phyloP scores from a whole-genome alignment of 2,113 vertebrate genomes.

The Eulemur macaco region DNA sequence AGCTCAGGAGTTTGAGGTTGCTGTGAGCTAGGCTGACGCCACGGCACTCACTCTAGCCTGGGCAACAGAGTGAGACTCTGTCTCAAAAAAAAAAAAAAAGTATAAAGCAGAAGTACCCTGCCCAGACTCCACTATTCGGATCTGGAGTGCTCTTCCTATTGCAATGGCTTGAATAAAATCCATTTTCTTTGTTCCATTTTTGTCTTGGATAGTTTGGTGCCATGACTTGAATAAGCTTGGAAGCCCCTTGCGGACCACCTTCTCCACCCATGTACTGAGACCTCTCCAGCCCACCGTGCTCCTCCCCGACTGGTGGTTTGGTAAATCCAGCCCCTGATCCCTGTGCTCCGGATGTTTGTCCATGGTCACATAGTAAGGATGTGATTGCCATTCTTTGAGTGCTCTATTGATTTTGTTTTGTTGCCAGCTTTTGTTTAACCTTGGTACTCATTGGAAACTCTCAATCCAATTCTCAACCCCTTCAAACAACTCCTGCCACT shows the following conservation, averaged over 20 bases:
- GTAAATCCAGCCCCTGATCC: background rate
- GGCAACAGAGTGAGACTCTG: too few species aligned
- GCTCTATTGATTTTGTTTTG: background rate
- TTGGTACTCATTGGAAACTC: background rate
- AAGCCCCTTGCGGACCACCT: background rate
- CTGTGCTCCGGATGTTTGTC: background rate
- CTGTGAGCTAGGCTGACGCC: too few species aligned
- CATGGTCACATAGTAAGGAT: background rate
- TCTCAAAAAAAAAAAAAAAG: background rate
- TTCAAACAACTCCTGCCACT: background rate
- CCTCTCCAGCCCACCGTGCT: background rate
- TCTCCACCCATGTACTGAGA: background rate
- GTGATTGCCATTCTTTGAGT: background rate
- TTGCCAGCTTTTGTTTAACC: background rate
- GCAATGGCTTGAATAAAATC: background rate
- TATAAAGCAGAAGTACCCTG: background rate
- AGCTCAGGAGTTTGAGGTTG: too few species aligned
- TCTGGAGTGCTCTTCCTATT: background rate
- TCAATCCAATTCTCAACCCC: background rate
- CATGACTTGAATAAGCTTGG: background rate
- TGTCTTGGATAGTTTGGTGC: background rate
- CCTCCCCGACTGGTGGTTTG: background rate
- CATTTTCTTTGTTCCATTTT: background rate
- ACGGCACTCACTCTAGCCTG: too few species aligned
- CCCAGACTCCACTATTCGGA: background rate